phyloP scores from a whole-genome alignment of 1,140 invertebrate genomes.

The Lutraria rhynchaena region DNA sequence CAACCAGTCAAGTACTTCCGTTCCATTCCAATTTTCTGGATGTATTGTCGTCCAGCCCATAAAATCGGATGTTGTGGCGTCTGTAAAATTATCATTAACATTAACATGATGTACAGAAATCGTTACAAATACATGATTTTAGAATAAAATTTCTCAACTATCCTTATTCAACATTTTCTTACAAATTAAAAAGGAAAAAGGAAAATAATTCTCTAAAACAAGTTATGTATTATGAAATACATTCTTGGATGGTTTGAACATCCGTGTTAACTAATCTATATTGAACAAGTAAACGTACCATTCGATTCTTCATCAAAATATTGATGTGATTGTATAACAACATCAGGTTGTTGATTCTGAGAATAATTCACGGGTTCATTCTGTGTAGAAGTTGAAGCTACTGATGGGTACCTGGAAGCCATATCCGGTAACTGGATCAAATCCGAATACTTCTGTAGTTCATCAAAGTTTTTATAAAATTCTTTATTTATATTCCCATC shows the following conservation, averaged over 20 bases:
- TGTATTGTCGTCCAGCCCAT: conserved; percentile 62
- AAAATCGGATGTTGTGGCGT: conserved; percentile 21
- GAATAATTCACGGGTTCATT: neutral
- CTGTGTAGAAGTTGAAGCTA: neutral
- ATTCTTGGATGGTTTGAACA: too few species aligned
- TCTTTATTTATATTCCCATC: neutral
- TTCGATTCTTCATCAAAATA: conserved; percentile 37
- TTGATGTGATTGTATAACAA: neutral
- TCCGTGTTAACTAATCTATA: too few species aligned
- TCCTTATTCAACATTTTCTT: neutral
- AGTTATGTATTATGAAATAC: too few species aligned
- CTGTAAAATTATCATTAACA: conserved; percentile 28
- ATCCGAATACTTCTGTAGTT: conserved; percentile 44
- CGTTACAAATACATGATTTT: too few species aligned
- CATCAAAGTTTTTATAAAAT: conserved; percentile 19
- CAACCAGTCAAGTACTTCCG: conserved; percentile 66
- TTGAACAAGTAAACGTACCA: too few species aligned
- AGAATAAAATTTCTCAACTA: too few species aligned
- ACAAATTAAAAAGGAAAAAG: neutral
- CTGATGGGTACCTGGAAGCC: neutral
- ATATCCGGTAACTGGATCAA: conserved; percentile 51
- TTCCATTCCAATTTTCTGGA: conserved; percentile 63
- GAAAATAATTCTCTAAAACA: too few species aligned
- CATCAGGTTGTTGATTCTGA: conserved; percentile 4
- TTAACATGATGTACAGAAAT: too few species aligned